These are phyloP conservation scores for Uropsilus gracilis DNA, from an alignment of 2,113 vertebrate genomes.

Conservation along the genomic window DNA sequence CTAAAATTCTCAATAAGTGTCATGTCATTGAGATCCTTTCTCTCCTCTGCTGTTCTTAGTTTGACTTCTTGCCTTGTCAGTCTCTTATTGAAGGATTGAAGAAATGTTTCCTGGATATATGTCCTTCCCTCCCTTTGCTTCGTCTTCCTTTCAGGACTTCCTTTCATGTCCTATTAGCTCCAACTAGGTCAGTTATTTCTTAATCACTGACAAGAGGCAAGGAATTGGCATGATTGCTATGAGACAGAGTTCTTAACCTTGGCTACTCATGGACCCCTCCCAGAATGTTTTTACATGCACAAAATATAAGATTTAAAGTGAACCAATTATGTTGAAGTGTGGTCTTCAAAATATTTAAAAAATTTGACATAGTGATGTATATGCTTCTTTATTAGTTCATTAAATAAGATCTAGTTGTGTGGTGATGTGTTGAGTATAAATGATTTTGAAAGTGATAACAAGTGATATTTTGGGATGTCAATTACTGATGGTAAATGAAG, in stretches of 20 bases:
- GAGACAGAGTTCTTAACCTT: slow-evolving; percentile 21
- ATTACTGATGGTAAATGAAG: neutral
- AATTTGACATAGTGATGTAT: neutral
- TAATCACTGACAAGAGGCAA: neutral
- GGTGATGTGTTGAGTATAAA: neutral
- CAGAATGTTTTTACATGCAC: slow-evolving; percentile 39
- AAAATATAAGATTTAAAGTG: slow-evolving; percentile 9
- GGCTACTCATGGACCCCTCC: neutral
- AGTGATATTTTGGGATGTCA: slow-evolving; percentile 32
- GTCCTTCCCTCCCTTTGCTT: neutral
- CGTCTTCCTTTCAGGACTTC: no score
- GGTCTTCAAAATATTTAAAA: slow-evolving; percentile 30
- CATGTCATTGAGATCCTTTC: neutral
- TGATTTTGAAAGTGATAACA: slow-evolving; percentile 32
- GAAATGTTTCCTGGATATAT: neutral
- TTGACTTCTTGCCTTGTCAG: neutral
- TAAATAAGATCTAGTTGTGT: slow-evolving; percentile 25
- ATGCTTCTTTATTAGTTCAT: slow-evolving; percentile 38
- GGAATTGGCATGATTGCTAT: neutral
- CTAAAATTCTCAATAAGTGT: slow-evolving; percentile 35
- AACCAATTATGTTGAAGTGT: slow-evolving; percentile 32
- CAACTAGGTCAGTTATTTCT: slow-evolving; percentile 20
- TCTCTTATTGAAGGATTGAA: slow-evolving; percentile 36
- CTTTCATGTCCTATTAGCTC: slow-evolving; percentile 39
- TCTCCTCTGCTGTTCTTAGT: neutral